Base-by-base conservation (phyloP, 2,797 vertebrate genomes). In the Eurystomus glaucurus region DNA sequence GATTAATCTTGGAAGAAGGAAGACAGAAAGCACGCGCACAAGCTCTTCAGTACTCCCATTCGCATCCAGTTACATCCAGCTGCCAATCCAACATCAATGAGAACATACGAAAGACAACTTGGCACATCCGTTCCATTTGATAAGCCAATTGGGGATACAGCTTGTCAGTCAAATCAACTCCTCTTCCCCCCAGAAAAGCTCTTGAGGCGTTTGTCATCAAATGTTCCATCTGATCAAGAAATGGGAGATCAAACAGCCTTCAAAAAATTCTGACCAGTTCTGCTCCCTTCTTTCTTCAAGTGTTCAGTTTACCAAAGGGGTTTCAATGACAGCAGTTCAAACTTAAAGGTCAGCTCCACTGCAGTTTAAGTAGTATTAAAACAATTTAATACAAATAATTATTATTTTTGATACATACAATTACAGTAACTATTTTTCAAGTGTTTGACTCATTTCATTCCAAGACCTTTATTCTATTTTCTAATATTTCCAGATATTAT, bases 91-190 rank as follows among this genome's bases (percentile, higher is more conserved):
- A 79, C 84, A 88, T 82, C 79, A 70, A 33, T 37, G 62, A 85
- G 55, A 94, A 75, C 64, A 50, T 20, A 82, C 19, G 66, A 93
- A 93, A 95, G 90, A 82, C 92, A 97, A 52, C 95, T 54, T 86
- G 96, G 90, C 83, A 90, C 28, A 62, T 75, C 85, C 4, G 1
- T 69, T 94, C 43, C 37, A 8, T 93, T 66, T 93, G 94, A 97
- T 91, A 75, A 57, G 78, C 46, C 52, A 4, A 20, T 72, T 78
- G 69, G 64, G 81, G 87, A 92, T 85, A 74, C 43, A 61, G 84
- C 50, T 43, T 92, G 85, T 88, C 94, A 95, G 35, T 92, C 94
- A 96, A 52, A 58, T 60, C 37, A 54, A 72, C 25, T 37, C 57
- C 48, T 74, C 68, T 85, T 62, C 45, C 68, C 85, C 54, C 11